Base-by-base conservation (phyloP, 2,888 invertebrate species). In the Yponomeuta cagnagella region DNA sequence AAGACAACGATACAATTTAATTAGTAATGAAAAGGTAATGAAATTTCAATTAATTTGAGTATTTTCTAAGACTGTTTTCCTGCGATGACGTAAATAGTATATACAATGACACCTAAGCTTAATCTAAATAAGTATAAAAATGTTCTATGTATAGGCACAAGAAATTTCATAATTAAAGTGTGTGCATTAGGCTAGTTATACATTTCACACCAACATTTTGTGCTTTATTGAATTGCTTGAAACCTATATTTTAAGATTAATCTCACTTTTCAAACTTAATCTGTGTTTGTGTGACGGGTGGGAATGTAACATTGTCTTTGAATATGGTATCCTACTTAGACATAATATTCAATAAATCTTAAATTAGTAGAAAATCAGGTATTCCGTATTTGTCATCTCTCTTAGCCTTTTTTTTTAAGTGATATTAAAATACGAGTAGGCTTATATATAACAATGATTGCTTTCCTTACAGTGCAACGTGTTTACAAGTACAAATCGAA, bases 71-170 rank as follows among this genome's bases (percentile, higher is more conserved):
- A 12, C 15, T 15, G 4, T 58, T 58, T 58, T 43, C 23, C 5
- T 8, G 43, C 43, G 43, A 58, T 58, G 52, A 12, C 52, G 12
- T 64, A 10, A 64, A 30, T 4, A 9, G 37, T 67, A 43, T 43
- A 37, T 48, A 70, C 71, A 75, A 72, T 73, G 73, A 75, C 70
- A 63, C 70, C 52, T 30, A 58, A 72, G 33, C 63, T 10, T 65
- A 65, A 72, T 68, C 71, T 72, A 64, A 70, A 33, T 71, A 52
- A 76, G 80, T 86, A 85, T 83, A 75, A 84, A 85, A 80, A 84
- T 43, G 83, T 84, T 79, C 83, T 89, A 85, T 78, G 85, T 89
- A 87, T 88, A 91, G 91, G 91, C 91, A 91, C 91, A 82, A 89
- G 89, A 88, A 89, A 88, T 85, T 82, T 84, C 84, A 86, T 86